These are phyloP conservation scores for Drosophila gunungcola DNA, from an alignment of 1,140 invertebrate species.

Conservation along the genomic window DNA sequence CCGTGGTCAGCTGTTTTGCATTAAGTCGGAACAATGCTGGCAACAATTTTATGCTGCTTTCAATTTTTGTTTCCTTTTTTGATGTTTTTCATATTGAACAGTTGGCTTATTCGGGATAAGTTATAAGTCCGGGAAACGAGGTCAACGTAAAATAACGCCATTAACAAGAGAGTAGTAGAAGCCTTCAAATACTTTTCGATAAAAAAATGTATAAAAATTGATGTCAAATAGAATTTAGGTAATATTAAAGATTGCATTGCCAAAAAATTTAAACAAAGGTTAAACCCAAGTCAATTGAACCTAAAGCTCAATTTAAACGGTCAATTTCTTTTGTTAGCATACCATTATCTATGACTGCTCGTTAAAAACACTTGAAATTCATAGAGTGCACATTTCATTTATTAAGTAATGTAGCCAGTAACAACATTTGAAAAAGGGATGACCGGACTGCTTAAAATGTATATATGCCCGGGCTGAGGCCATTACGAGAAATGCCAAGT, in stretches of 20 bases:
- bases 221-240: no score
- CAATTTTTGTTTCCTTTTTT: not conserved
- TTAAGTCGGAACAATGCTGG: conserved; percentile 49
- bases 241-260: no score
- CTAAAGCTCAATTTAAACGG: not conserved
- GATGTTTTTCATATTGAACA: conserved; percentile 34
- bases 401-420: conserved; percentile 53
- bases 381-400: conserved; percentile 67
- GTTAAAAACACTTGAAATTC: conserved; percentile 53
- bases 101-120: conserved; percentile 31
- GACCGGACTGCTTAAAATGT: conserved; percentile 68
- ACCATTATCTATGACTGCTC: not conserved
- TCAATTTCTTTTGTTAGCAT: not conserved
- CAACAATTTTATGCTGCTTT: conserved; percentile 31
- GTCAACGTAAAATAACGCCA: conserved; percentile 18
- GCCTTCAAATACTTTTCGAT: not conserved
- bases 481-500: conserved; percentile 57
- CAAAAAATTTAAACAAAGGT: no score
- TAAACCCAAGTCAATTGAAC: not conserved
- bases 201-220: no score
- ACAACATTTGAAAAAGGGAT: conserved; percentile 12
- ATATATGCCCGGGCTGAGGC: conserved; percentile 61
- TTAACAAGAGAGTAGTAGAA: conserved; percentile 1
- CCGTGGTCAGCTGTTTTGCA: conserved; percentile 72
- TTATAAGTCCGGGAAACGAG: conserved; percentile 27